phyloP scores from a whole-genome alignment of 1,140 invertebrate species.

The Venturia canescens region DNA sequence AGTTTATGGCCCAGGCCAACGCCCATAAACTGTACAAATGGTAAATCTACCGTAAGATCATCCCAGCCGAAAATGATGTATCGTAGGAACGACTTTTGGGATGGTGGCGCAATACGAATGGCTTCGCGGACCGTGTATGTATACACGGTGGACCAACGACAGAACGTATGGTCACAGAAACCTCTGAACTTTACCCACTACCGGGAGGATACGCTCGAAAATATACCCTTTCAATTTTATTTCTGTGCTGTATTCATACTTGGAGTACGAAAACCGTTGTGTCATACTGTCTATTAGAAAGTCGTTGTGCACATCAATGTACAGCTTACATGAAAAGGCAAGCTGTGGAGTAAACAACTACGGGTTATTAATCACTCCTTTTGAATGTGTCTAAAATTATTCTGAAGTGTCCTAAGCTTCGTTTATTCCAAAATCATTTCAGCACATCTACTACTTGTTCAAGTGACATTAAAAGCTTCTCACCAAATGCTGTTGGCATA shows the following conservation, averaged over 20 bases:
- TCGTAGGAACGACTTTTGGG: slow-evolving; percentile 64
- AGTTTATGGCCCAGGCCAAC: slow-evolving; percentile 77
- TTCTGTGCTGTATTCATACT: background rate
- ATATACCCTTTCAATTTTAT: slow-evolving; percentile 41
- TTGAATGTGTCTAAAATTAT: too few species aligned
- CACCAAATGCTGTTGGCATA: too few species aligned
- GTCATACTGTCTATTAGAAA: background rate
- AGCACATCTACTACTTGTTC: too few species aligned
- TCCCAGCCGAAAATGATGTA: slow-evolving; percentile 78
- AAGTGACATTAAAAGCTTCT: background rate
- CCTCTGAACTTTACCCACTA: slow-evolving; percentile 40
- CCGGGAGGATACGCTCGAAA: slow-evolving; percentile 58
- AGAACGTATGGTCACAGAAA: slow-evolving; percentile 23
- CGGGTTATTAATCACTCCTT: too few species aligned
- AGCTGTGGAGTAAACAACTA: too few species aligned
- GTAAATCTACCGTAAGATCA: slow-evolving; percentile 78
- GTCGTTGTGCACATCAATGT: background rate
- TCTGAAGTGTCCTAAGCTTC: too few species aligned
- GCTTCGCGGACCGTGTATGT: slow-evolving; percentile 45
- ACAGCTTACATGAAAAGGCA: too few species aligned
- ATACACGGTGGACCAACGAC: slow-evolving; percentile 56
- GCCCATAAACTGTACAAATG: slow-evolving; percentile 77
- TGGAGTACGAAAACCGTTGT: background rate
- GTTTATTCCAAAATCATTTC: background rate
- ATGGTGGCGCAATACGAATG: background rate